Conservation (phyloP, 2,797 vertebrate genomes). For the Myotis planiceps region DNA sequence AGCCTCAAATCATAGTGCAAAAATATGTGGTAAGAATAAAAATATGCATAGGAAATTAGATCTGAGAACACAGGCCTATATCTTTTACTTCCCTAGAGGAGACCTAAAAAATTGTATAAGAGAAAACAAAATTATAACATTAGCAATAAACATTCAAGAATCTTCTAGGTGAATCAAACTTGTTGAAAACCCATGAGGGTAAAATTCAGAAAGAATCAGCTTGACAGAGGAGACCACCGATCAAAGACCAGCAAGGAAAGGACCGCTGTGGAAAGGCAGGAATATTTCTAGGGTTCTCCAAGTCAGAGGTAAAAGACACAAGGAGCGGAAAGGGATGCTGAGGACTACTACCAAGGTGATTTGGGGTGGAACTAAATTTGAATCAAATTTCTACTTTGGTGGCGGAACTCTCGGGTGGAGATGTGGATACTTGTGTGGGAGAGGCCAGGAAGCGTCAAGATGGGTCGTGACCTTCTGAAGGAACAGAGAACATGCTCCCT, state of each 20-base stretch:
- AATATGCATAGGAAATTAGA: constrained; percentile 60
- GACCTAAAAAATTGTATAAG: constrained; percentile 27
- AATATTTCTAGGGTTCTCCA: neutral
- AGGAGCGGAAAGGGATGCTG: neutral
- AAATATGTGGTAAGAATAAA: constrained; percentile 53
- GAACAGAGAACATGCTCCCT: neutral
- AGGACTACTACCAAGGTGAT: neutral
- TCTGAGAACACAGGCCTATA: constrained; percentile 30
- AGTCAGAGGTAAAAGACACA: neutral
- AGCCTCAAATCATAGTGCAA: constrained; percentile 44
- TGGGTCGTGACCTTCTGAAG: neutral
- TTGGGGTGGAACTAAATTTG: neutral
- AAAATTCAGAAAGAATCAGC: neutral
- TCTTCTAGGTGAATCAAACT: constrained; percentile 13
- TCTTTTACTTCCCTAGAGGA: constrained; percentile 45
- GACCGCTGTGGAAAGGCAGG: neutral
- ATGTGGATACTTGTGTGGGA: neutral
- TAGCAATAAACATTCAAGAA: constrained; percentile 15
- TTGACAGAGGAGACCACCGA: neutral
- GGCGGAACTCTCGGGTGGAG: neutral
- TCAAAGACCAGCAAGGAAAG: neutral
- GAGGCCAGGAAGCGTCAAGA: neutral
- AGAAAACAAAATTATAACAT: constrained; percentile 54
- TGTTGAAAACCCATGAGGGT: neutral
- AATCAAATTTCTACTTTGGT: neutral